A percentile compares a stretch with the other conserved stretches of the same genome.
Conservation (phyloP, 2,113 vertebrate genomes). For the Thunnus maccoyii region DNA sequence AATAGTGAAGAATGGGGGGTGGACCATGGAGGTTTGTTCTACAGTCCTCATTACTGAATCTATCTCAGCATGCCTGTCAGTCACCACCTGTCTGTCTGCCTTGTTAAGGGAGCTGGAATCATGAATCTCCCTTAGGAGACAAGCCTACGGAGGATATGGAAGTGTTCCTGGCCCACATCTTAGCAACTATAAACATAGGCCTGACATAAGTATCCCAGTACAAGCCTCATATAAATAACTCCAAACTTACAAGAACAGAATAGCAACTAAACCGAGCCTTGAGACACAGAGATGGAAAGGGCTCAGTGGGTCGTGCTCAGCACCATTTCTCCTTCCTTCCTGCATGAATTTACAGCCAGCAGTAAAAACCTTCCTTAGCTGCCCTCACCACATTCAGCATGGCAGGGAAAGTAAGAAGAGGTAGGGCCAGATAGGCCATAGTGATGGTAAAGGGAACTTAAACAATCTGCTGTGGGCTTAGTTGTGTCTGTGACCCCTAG, state of each 20-base stretch:
- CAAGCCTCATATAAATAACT: constrained; percentile 73
- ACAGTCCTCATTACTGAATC: constrained; percentile 76
- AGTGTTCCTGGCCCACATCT: constrained; percentile 58
- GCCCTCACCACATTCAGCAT: constrained; percentile 50
- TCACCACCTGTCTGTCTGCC: constrained; percentile 78
- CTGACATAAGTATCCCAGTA: constrained; percentile 65
- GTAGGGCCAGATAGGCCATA: constrained; percentile 41
- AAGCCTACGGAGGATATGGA: constrained; percentile 57
- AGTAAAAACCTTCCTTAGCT: constrained; percentile 55
- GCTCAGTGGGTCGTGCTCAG: constrained; percentile 51
- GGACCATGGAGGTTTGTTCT: constrained; percentile 59
- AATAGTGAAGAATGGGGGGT: constrained; percentile 36
- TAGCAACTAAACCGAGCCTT: constrained; percentile 47
- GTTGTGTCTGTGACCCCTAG: constrained; percentile 62
- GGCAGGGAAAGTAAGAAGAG: constrained; percentile 54
- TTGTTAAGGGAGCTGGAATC: constrained; percentile 73
- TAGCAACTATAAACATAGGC: constrained; percentile 67
- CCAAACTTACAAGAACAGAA: constrained; percentile 58
- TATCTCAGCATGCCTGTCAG: constrained; percentile 74
- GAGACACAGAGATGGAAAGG: constrained; percentile 39
- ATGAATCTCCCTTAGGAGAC: constrained; percentile 70
- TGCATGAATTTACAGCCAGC: constrained; percentile 65
- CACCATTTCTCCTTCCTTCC: constrained; percentile 63
- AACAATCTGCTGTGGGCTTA: constrained; percentile 64
- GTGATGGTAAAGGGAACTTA: constrained; percentile 55